These are phyloP conservation scores for Vulpes lagopus DNA, from an alignment of 2,113 vertebrate genomes.

Conservation along the genomic window DNA sequence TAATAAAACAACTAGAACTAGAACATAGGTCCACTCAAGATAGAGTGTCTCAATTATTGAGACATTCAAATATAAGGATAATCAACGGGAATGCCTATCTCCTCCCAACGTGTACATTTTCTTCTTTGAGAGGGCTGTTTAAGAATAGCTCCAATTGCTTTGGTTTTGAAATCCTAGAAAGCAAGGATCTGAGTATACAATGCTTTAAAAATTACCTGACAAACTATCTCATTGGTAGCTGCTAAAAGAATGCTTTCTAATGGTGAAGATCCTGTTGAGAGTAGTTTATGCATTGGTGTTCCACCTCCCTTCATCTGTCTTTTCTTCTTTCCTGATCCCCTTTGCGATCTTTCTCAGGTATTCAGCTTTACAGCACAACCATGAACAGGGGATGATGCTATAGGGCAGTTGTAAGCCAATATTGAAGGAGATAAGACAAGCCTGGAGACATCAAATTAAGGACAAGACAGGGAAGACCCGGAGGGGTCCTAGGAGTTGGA, in stretches of 20 bases:
- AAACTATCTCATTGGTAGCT: background rate
- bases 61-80: background rate
- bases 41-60: background rate
- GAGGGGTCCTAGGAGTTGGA: background rate
- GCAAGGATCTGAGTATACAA: background rate
- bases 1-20: background rate
- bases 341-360: background rate
- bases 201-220: background rate
- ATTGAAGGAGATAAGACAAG: background rate
- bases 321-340: background rate
- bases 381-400: background rate
- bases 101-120: background rate
- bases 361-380: background rate
- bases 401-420: background rate
- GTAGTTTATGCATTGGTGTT: background rate
- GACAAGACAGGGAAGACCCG: fast-evolving
- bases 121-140: background rate
- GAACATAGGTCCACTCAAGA: background rate
- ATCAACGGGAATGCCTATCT: background rate
- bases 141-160: background rate
- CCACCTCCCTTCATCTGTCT: background rate
- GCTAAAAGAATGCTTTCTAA: background rate
- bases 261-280: background rate
- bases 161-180: slow-evolving; percentile 17
- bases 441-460: background rate